Evolutionary conservation across 2,113 vertebrate genomes (phyloP), one percentile per base, ranked within the genome.

Genomic region (Scopus umbretta): DNA sequence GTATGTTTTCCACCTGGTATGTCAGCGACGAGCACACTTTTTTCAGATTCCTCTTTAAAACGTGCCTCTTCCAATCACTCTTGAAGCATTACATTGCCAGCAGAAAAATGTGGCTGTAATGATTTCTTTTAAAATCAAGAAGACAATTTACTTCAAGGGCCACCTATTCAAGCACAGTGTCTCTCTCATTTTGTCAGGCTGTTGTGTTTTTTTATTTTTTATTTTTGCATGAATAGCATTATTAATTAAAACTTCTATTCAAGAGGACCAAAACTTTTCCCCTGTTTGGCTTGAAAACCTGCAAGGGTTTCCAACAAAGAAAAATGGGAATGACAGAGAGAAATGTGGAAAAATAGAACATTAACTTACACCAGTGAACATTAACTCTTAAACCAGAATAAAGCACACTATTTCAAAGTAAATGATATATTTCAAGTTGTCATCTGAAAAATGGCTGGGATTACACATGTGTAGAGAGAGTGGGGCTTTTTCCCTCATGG

Each of bases 41-140:
- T 80, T 86, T 81, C 80, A 91, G 61, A 52, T 65, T 86, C 61
- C 52, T 87, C 68, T 88, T 62, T 72, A 74, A 95, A 84, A 84
- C 0, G 2, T 52, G 52, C 45, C 73, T 92, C 61, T 92, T 91
- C 52, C 65, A 89, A 80, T 94, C 73, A 80, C 38, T 86, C 73
- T 36, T 61, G 15, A 81, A 87, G 42, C 30, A 61, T 34, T 74
- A 83, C 16, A 22, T 0, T 72, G 47, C 27, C 85, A 75, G 70
- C 11, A 88, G 52, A 72, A 90, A 92, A 68, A 86, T 20, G 32
- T 27, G 36, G 18, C 38, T 86, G n/a, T 63, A 94, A 94, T 49
- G 55, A 95, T 79, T 62, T 88, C 75, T 86, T 92, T 73, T 79
- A 79, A 91, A 91, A 89, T 91, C 70, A 91, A 81, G 30, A 78